Evolutionary conservation across 2,113 vertebrate genomes (phyloP).

Genomic region (Hyla sarda): DNA sequence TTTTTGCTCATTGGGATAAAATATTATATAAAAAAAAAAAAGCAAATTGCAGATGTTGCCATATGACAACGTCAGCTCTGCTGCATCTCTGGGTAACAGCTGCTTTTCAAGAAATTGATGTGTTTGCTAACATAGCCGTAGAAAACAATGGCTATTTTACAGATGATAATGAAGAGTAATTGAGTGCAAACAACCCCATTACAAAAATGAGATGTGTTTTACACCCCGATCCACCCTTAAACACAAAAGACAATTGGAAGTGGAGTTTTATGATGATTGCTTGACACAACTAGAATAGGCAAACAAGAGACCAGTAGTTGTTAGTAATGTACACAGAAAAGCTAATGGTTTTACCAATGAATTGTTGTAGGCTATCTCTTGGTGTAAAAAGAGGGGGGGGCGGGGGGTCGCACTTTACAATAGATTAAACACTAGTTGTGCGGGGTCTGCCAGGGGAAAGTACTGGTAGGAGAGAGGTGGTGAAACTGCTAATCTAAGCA

Average conservation of each 20-base stretch:
- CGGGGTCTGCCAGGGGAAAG: neutral
- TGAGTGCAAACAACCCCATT: conserved; percentile 57
- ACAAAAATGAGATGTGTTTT: conserved; percentile 57
- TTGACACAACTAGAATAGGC: conserved; percentile 50
- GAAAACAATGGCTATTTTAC: conserved; percentile 45
- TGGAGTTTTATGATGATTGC: conserved; percentile 54
- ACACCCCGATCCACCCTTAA: conserved; percentile 38
- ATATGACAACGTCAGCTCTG: neutral
- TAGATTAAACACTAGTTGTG: conserved; percentile 49
- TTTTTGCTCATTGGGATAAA: too few species aligned
- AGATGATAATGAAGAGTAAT: conserved; percentile 56
- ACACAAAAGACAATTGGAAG: conserved; percentile 51
- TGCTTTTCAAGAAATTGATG: conserved; percentile 38
- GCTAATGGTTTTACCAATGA: conserved; percentile 47
- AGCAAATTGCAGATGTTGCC: neutral
- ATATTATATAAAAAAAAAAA: too few species aligned
- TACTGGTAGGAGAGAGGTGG: neutral
- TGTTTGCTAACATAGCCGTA: conserved; percentile 36
- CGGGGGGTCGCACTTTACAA: conserved; percentile 50
- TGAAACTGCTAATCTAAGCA: conserved; percentile 39
- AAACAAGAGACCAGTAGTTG: conserved; percentile 41
- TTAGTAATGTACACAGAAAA: conserved; percentile 20
- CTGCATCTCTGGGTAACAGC: neutral
- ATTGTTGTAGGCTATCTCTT: conserved; percentile 17
- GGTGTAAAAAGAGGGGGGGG: conserved; percentile 50